phyloP scores from a whole-genome alignment of 2,888 invertebrate genomes.

The Danaus chrysippus region DNA sequence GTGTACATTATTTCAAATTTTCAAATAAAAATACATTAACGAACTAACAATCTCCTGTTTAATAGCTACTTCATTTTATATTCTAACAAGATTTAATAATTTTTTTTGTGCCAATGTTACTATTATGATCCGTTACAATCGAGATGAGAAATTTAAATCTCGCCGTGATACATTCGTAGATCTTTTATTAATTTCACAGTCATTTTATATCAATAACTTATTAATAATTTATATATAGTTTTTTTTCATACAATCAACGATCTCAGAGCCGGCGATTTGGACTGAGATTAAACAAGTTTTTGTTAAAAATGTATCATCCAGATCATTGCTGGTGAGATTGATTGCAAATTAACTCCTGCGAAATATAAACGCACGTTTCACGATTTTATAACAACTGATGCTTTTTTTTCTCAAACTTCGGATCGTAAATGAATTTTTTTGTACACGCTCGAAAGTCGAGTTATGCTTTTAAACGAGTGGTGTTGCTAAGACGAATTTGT shows the following conservation, averaged over 20 bases:
- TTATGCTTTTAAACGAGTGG: neutral
- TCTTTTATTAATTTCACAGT: constrained; percentile 25
- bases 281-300: constrained; percentile 24
- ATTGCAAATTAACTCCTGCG: constrained; percentile 32
- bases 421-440: constrained; percentile 40
- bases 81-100: neutral
- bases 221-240: neutral
- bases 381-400: constrained; percentile 40
- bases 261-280: constrained; percentile 13
- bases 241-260: neutral
- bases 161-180: constrained; percentile 18
- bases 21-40: neutral
- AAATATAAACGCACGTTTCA: constrained; percentile 39
- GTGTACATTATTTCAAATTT: too few relatives aligned
- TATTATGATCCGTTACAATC: neutral
- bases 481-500: neutral
- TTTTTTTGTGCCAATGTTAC: neutral
- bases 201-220: constrained; percentile 7
- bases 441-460: constrained; percentile 13
- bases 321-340: constrained; percentile 28
- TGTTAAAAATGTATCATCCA: constrained; percentile 35
- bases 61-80: neutral
- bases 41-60: neutral
- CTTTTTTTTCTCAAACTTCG: constrained; percentile 32
- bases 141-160: neutral